Evolutionary conservation across 2,797 vertebrate species (phyloP).

Genomic region (Limosa lapponica): DNA sequence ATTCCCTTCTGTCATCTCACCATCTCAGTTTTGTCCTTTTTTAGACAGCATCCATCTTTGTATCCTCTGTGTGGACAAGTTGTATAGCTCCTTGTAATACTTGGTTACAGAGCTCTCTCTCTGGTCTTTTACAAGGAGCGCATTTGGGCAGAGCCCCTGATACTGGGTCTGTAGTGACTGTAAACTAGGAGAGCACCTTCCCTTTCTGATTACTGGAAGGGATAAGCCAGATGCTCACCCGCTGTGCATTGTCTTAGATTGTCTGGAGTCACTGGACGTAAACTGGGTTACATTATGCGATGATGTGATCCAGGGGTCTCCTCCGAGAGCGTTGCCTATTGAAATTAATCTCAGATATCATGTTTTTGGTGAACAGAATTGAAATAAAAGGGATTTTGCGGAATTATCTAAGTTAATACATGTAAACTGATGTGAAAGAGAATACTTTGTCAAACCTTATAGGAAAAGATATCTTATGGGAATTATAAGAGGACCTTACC

Average conservation of each 20-base stretch:
- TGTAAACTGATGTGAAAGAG: neutral
- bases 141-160: neutral
- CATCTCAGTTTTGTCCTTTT: neutral
- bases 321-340: neutral
- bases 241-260: neutral
- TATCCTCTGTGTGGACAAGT: neutral
- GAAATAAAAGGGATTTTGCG: neutral
- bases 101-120: neutral
- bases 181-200: neutral
- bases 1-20: neutral
- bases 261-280: neutral
- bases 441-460: neutral
- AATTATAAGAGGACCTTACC: neutral
- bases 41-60: neutral
- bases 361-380: neutral
- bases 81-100: neutral
- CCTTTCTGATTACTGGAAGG: neutral
- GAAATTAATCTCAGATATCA: neutral
- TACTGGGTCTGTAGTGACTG: neutral
- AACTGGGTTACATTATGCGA: neutral
- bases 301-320: neutral
- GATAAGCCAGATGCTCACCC: neutral
- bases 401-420: neutral
- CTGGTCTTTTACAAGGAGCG: neutral
- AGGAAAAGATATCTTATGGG: neutral